Conservation (phyloP, 1,140 invertebrate species). For the Drosophila lini region DNA sequence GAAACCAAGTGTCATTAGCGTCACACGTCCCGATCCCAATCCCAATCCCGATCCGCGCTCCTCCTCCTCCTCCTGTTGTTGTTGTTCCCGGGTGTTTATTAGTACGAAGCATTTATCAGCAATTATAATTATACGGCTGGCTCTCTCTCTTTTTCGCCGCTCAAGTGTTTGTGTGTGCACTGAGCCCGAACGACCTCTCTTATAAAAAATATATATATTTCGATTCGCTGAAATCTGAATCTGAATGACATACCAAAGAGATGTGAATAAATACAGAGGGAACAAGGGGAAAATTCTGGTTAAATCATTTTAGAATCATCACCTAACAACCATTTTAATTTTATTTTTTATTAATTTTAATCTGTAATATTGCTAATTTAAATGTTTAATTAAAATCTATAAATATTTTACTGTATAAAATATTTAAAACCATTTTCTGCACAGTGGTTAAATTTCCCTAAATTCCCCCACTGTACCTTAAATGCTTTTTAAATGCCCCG, state of each 20-base stretch:
- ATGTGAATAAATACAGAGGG: slow-evolving; percentile 3
- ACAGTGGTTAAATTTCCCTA: slow-evolving; percentile 18
- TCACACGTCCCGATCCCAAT: slow-evolving; percentile 66
- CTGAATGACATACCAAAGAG: slow-evolving; percentile 19
- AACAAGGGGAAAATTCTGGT: not conserved
- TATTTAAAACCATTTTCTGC: not conserved
- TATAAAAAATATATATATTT: slow-evolving; percentile 10
- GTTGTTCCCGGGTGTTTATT: slow-evolving; percentile 68
- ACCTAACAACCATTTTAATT: not conserved
- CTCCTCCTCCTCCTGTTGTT: slow-evolving; percentile 13
- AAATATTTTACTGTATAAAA: not conserved
- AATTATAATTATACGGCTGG: slow-evolving; percentile 76
- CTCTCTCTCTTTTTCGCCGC: slow-evolving; percentile 29
- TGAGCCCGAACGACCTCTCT: slow-evolving; percentile 71
- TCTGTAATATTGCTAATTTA: too few relatives aligned
- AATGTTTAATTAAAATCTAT: too few relatives aligned
- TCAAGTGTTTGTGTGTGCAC: slow-evolving; percentile 53
- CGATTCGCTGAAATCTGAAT: slow-evolving; percentile 22
- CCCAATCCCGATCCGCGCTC: slow-evolving; percentile 18
- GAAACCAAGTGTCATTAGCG: slow-evolving; percentile 78
- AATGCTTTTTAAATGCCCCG: slow-evolving; percentile 74
- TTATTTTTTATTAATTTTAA: not conserved
- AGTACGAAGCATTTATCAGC: slow-evolving; percentile 80
- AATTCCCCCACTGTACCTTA: slow-evolving; percentile 50
- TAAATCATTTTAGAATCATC: not conserved